Conservation (phyloP, 2,113 vertebrate species). For the Hylia prasina region DNA sequence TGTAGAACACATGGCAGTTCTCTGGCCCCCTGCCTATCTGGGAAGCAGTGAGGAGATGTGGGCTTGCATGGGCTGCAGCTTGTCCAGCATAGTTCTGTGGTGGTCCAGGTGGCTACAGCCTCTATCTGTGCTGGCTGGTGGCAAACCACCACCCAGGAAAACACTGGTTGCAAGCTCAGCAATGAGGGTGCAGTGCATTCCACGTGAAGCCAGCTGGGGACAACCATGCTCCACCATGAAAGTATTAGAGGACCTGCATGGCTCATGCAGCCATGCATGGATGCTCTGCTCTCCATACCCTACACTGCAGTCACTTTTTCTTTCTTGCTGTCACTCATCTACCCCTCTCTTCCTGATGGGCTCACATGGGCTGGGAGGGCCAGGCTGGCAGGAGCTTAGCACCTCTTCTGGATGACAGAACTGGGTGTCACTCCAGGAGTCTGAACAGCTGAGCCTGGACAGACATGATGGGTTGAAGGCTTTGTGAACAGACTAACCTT, state of each 20-base stretch:
- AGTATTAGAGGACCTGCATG: not conserved
- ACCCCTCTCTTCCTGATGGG: not conserved
- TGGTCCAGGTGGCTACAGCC: not conserved
- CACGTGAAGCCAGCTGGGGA: not conserved
- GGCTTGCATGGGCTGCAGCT: not conserved
- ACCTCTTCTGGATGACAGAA: not conserved
- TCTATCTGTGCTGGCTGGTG: not conserved
- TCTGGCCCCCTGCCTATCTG: too few relatives aligned
- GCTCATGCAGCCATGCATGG: not conserved
- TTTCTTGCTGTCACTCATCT: not conserved
- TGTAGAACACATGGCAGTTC: not conserved
- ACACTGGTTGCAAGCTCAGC: not conserved
- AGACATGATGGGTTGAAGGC: too few relatives aligned
- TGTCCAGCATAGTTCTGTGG: not conserved
- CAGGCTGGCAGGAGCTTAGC: not conserved
- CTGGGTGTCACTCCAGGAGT: not conserved
- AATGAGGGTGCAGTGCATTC: accelerated
- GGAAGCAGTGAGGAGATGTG: not conserved
- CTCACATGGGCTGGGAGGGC: not conserved
- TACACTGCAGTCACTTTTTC: not conserved
- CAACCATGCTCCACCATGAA: not conserved
- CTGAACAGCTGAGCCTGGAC: accelerated
- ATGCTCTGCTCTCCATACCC: not conserved
- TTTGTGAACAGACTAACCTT: not conserved
- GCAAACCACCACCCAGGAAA: not conserved